Evolutionary conservation across 1,140 invertebrate species (phyloP).

Genomic region (Glossosoma conforme): DNA sequence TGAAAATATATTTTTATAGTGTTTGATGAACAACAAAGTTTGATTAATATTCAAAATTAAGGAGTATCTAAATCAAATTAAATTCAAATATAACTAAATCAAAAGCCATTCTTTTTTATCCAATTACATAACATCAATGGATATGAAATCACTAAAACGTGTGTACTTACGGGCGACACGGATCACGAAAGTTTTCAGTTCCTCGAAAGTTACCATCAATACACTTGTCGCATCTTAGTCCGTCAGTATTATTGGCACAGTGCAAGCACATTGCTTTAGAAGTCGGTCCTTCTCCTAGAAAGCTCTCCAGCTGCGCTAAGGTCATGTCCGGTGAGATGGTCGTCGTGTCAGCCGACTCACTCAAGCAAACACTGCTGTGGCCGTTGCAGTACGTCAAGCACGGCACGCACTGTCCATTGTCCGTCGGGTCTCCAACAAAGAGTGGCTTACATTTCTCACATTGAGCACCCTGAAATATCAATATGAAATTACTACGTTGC

Average conservation of each 20-base stretch:
- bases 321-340: constrained; percentile 54
- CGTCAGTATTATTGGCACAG: constrained; percentile 81
- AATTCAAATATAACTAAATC: too few species aligned
- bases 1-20: too few species aligned
- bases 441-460: constrained; percentile 85
- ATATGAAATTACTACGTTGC: constrained; percentile 11
- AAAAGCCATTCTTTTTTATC: too few species aligned
- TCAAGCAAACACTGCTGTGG: constrained; percentile 77
- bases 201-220: constrained; percentile 81
- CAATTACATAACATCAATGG: too few species aligned
- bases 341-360: constrained; percentile 39
- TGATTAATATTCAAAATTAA: too few species aligned
- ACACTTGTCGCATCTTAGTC: constrained; percentile 79
- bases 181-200: constrained; percentile 65
- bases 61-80: too few species aligned
- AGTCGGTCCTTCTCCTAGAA: constrained; percentile 59
- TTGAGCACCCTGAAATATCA: constrained; percentile 57
- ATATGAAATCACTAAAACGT: too few species aligned
- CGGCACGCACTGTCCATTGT: constrained; percentile 80
- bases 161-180: constrained; percentile 70
- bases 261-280: constrained; percentile 75
- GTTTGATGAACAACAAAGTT: too few species aligned
- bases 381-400: constrained; percentile 87
- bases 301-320: constrained; percentile 49
- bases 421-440: constrained; percentile 85